Conservation (phyloP, 1,140 invertebrate genomes). For the Drosophila mauritiana region DNA sequence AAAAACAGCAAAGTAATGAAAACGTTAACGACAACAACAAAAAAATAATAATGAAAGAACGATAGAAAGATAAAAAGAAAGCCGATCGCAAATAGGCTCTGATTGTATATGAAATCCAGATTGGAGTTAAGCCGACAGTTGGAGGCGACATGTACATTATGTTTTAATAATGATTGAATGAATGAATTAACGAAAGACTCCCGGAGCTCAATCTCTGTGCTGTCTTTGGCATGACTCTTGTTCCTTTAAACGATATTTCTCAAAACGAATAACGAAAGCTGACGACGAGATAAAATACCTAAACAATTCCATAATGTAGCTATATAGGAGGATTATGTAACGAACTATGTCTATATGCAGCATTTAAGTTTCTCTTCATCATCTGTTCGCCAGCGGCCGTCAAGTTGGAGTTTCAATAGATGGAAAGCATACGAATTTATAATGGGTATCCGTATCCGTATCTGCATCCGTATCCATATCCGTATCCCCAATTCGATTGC, state of each 20-base stretch:
- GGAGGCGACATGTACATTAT: conserved; percentile 72
- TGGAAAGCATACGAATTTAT: conserved; percentile 26
- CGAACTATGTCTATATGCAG: conserved; percentile 62
- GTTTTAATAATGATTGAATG: conserved; percentile 82
- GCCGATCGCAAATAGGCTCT: conserved; percentile 47
- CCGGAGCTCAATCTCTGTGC: conserved; percentile 53
- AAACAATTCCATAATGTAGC: conserved; percentile 68
- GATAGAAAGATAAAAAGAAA: conserved; percentile 21
- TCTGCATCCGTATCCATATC: background rate
- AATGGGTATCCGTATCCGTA: conserved; percentile 1
- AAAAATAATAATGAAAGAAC: conserved; percentile 36
- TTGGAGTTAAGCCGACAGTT: conserved; percentile 42
- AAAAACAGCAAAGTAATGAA: conserved; percentile 45
- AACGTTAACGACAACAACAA: conserved; percentile 31
- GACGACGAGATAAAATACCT: conserved; percentile 36
- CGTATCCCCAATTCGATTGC: conserved; percentile 12
- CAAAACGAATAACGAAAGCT: conserved; percentile 34
- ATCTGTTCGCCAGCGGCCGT: conserved; percentile 48
- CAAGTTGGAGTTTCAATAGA: conserved; percentile 6
- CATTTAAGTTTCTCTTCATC: conserved; percentile 68
- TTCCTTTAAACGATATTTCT: conserved; percentile 80
- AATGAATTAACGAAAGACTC: conserved; percentile 62
- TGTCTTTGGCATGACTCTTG: conserved; percentile 72
- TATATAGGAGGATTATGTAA: conserved; percentile 48
- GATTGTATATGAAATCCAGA: conserved; percentile 26